These are phyloP conservation scores for Tenrec ecaudatus DNA, from an alignment of 2,113 vertebrate genomes.

Conservation along the genomic window DNA sequence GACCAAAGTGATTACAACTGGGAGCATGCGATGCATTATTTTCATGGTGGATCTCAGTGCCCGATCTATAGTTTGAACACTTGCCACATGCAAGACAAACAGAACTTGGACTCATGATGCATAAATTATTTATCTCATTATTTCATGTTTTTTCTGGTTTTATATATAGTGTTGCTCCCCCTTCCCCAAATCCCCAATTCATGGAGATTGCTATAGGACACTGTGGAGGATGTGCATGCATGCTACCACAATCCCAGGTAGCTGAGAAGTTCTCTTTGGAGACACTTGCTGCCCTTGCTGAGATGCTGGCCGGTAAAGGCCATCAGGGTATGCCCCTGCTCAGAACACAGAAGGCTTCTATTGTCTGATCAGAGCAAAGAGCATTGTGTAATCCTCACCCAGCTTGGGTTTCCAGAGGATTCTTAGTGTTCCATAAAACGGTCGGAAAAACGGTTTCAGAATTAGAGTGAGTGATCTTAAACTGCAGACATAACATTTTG, in stretches of 20 bases:
- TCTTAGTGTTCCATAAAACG: neutral
- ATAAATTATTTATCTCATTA: neutral
- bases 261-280: neutral
- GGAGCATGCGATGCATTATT: neutral
- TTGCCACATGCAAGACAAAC: constrained; percentile 5
- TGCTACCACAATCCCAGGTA: neutral
- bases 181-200: neutral
- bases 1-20: neutral
- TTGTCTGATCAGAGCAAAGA: constrained; percentile 46
- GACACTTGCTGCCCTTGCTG: neutral
- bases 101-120: constrained; percentile 22
- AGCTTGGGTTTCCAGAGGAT: neutral
- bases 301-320: neutral
- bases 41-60: neutral
- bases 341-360: neutral
- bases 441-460: constrained; percentile 22
- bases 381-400: constrained; percentile 9
- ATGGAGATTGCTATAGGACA: neutral
- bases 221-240: neutral
- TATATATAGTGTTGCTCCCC: neutral
- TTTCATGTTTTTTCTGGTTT: neutral
- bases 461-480: constrained; percentile 24
- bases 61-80: neutral
- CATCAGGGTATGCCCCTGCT: neutral
- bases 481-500: neutral